Base-by-base conservation (phyloP, 2,113 vertebrate species). In the Reinhardtius hippoglossoides region DNA sequence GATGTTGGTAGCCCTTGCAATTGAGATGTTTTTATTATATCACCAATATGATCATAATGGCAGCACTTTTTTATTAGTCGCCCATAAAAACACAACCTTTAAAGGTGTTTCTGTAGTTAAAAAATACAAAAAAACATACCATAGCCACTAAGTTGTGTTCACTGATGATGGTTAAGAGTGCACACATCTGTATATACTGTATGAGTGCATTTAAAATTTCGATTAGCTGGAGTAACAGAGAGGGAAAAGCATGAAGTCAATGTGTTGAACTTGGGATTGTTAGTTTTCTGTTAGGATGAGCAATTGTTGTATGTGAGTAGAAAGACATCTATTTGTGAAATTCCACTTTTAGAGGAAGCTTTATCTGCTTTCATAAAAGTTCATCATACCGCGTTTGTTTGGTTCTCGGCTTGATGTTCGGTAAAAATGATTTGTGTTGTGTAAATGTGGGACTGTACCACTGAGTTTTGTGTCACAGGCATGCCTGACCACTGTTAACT, bases 191-290 rank as follows among this genome's bases (percentile, higher is more conserved):
- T 50, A n/a, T 68, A 31, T 31, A 23, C 23, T 23, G 23, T 23
- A 26, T 75, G 0, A 70, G 67, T 55, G 71, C 72, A 50, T 27
- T 60, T 76, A 76, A 66, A 78, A 79, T 74, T 82, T 76, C 76
- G 27, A 82, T 82, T 54, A 78, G 55, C 57, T 76, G 67, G 54
- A 57, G 31, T 31, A 42, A 44, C 40, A 55, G 44, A 21, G 46
- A 62, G 52, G 40, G 27, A 37, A 40, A 59, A 59, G 3, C 1
- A 52, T 52, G 44, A 48, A 48, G 15, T 14, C 13, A 44, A 44
- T 15, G 10, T 44, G 42, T 44, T 44, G 31, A 8, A 31, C 31
- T 31, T 31, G 13, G 3, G 16, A 16, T 3, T 48, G 44, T 5
- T 15, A 16, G 1, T 18, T 48, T 48, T 48, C 16, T 48, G 16